Percentiles rank a stretch among this genome's conserved stretches.
phyloP scores from a whole-genome alignment of 2,888 invertebrate species.

The Agrotis segetum region DNA sequence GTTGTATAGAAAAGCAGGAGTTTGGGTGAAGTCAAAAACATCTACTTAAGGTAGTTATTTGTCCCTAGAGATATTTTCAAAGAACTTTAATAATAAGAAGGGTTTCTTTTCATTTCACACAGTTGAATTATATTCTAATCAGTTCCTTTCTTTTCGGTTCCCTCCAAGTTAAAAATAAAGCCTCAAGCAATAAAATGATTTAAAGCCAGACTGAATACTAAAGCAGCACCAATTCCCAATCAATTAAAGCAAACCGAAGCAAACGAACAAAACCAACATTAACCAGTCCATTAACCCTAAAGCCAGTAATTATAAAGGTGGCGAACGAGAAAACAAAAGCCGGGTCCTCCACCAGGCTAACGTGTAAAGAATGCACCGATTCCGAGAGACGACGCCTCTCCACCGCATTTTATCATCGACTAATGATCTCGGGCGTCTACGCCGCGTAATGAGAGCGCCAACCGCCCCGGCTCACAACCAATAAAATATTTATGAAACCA shows the following conservation, averaged over 20 bases:
- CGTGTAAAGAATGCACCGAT: conserved; percentile 80
- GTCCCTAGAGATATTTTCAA: not conserved
- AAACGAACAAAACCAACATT: conserved; percentile 67
- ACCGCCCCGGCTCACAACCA: conserved; percentile 81
- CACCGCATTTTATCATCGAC: conserved; percentile 87
- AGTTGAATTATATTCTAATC: not conserved
- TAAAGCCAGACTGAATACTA: conserved; percentile 57
- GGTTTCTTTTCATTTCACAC: not conserved
- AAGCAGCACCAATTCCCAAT: conserved; percentile 61
- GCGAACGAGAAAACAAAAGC: conserved; percentile 78
- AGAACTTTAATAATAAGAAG: not conserved
- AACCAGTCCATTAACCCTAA: conserved; percentile 71
- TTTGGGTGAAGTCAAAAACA: not conserved
- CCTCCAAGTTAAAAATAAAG: not conserved
- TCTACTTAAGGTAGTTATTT: no score
- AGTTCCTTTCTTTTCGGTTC: no score
- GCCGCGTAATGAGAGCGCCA: conserved; percentile 83
- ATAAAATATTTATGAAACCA: conserved; percentile 89
- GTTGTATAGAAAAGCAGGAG: not conserved
- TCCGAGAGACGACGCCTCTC: conserved; percentile 69
- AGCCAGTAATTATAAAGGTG: conserved; percentile 76
- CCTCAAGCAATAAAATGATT: conserved; percentile 42
- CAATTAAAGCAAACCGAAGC: conserved; percentile 65
- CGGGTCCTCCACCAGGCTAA: conserved; percentile 65
- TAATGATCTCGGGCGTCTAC: conserved; percentile 84